Percentiles rank a stretch among this genome's conserved stretches.
Evolutionary conservation across 2,113 vertebrate species (phyloP).

Genomic region (Geococcyx californianus): DNA sequence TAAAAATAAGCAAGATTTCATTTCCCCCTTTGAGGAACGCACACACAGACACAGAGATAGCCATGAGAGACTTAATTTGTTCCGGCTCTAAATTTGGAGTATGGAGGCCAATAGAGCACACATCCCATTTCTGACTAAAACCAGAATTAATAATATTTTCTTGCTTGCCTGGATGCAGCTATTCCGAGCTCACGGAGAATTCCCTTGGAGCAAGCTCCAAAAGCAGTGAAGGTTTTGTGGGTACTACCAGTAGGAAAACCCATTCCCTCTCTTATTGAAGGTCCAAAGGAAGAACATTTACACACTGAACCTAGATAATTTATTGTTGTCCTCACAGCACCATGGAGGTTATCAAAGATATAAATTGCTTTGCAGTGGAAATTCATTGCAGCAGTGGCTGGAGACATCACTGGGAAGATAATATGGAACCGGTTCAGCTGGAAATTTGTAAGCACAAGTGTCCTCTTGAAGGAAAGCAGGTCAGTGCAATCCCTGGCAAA

Average conservation of each 20-base stretch:
- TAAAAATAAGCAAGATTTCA: constrained; percentile 44
- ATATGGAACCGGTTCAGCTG: neutral
- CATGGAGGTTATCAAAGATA: neutral
- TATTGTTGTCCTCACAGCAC: neutral
- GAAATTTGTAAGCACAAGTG: neutral
- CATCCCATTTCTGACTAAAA: neutral
- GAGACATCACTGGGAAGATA: neutral
- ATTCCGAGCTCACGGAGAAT: neutral
- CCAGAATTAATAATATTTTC: neutral
- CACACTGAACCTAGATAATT: neutral
- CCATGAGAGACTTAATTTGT: neutral
- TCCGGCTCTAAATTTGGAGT: constrained; percentile 34
- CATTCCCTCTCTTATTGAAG: neutral
- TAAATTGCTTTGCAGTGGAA: neutral
- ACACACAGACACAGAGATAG: neutral
- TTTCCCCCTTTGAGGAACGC: neutral
- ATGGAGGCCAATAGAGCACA: neutral
- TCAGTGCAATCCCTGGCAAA: neutral
- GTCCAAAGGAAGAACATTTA: neutral
- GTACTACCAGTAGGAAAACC: neutral
- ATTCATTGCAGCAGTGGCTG: neutral
- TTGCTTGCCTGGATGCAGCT: neutral
- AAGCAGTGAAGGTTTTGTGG: neutral
- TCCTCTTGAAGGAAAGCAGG: neutral
- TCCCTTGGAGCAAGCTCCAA: neutral